Evolutionary conservation across 2,888 invertebrate species (phyloP), one percentile per base, ranked within the genome.

Genomic region (Pasiphila rectangulata): DNA sequence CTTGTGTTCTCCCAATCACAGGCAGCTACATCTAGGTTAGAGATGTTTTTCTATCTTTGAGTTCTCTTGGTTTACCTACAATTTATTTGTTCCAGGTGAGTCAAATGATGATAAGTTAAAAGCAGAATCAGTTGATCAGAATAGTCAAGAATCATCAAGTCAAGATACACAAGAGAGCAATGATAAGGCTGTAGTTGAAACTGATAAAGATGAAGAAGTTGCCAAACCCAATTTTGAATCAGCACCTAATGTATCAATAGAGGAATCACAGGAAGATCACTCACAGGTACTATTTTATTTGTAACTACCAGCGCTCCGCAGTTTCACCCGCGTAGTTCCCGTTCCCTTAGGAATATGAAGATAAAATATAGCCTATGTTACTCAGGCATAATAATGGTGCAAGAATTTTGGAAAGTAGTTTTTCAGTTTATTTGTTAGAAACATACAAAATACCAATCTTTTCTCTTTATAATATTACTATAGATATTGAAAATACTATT

Each of bases 181-280:
- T 27, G 62, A 63, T 0, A 64, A 59, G 27, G 23, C 52, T 1
- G 40, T 49, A 16, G 55, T 49, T 41, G 63, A 63, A 37, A 59
- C 55, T 15, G 64, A 72, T n/a, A 70, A 73, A 45, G 68, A 57
- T 30, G 76, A 82, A 59, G 79, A 81, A 9, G 77, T 79, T 19
- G 75, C 69, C 2, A 81, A 87, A 53, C 85, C 89, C 17, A 79
- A 88, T 58, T 90, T 91, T 78, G 86, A 90, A 51, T 89, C 89
- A 5, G 85, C 91, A 4, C 90, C 90, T 4, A 83, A 89, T 73
- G 61, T 83, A 19, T 74, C 84, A 19, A 61, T 78, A 29, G 86
- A 87, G 34, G 87, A 87, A 41, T 58, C 74, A 15, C 83, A 85
- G 41, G 88, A 87, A 52, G 88, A 88, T 59, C 84, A 87, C 57